phyloP scores from a whole-genome alignment of 2,797 vertebrate genomes.

The Pantherophis vulpinus region DNA sequence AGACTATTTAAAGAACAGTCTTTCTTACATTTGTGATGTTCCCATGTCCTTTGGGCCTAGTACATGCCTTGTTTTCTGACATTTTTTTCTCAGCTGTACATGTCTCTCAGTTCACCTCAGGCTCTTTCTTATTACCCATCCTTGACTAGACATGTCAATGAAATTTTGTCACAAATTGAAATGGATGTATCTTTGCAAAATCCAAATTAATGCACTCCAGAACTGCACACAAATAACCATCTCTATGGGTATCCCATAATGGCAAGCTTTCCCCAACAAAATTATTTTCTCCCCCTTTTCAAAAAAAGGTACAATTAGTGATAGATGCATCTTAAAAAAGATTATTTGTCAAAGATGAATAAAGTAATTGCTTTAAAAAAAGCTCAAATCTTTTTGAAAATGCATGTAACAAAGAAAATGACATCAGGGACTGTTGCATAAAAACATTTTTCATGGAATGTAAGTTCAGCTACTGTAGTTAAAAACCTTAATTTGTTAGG shows the following conservation, averaged over 20 bases:
- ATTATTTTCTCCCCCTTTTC: neutral
- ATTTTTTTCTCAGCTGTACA: neutral
- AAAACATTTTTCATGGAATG: neutral
- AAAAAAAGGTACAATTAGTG: neutral
- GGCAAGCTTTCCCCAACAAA: neutral
- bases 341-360: neutral
- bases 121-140: neutral
- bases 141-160: neutral
- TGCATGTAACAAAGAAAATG: neutral
- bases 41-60: neutral
- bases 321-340: neutral
- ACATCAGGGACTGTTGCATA: neutral
- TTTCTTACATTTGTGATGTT: neutral
- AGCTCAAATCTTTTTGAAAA: neutral
- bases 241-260: neutral
- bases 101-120: neutral
- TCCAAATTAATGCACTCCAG: neutral
- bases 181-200: neutral
- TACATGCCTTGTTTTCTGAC: neutral
- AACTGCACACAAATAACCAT: neutral
- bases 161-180: neutral
- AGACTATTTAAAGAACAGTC: neutral
- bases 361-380: neutral
- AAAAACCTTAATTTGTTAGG: neutral
- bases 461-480: neutral